Conservation (phyloP, 2,113 vertebrate genomes). For the Hydrolagus affinis region DNA sequence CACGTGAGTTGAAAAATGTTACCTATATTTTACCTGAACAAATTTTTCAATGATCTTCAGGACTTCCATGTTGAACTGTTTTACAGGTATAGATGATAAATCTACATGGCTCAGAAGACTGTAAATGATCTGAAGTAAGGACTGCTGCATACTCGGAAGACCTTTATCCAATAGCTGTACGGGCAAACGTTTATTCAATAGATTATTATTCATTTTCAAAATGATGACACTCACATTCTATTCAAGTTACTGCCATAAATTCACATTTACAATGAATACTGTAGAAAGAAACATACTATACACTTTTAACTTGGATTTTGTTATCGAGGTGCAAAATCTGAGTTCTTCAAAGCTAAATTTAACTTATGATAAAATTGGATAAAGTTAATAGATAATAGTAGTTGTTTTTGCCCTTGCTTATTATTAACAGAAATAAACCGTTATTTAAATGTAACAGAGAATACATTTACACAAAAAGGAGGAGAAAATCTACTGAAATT, state of each 20-base stretch:
- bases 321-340: not conserved
- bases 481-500: not conserved
- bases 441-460: not conserved
- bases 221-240: not conserved
- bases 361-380: not conserved
- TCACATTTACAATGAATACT: not conserved
- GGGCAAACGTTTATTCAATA: conserved; percentile 33
- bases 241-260: not conserved
- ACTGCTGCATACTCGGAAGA: conserved; percentile 90
- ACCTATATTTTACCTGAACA: conserved; percentile 70
- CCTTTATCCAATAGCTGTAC: conserved; percentile 86
- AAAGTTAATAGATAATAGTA: not conserved
- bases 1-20: no score
- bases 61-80: conserved; percentile 89
- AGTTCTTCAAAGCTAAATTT: not conserved
- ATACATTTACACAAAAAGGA: not conserved
- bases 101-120: conserved; percentile 95
- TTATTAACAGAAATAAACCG: not conserved
- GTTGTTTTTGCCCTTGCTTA: not conserved
- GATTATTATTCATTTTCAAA: not conserved
- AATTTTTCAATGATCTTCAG: conserved; percentile 96
- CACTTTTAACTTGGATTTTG: not conserved
- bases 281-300: not conserved
- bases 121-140: conserved; percentile 90
- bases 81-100: conserved; percentile 79